Evolutionary conservation across 2,113 vertebrate genomes (phyloP), one percentile per base, ranked within the genome.

Genomic region (Electrona antarctica): DNA sequence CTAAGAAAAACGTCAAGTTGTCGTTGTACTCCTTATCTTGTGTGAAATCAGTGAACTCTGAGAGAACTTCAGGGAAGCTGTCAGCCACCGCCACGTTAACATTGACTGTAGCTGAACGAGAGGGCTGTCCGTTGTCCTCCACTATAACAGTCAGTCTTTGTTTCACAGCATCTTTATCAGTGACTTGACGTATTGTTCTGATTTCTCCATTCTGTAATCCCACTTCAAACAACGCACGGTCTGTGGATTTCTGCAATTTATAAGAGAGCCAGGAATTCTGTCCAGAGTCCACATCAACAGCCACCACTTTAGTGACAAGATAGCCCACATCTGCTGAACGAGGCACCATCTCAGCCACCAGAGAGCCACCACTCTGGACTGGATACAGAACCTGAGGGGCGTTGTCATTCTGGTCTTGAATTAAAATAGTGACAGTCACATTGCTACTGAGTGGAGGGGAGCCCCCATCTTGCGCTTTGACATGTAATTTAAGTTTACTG

Each of bases 251-350:
- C 58, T 77, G 74, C 12, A 81, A 6, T 41, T 41, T 41, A 41
- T 41, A 82, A 21, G 80, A 77, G 67, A 81, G 79, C 70, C 70
- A 78, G 71, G 75, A 67, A 65, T 75, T 82, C 67, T 81, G 79
- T 76, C 70, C 77, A 77, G 70, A 80, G 48, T 94, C 93, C 33
- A 83, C 52, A 75, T 94, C 92, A 0, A 81, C 21, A 52, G 92
- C 92, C 15, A 82, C 87, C 75, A 94, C 77, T 60, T 83, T 79
- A 76, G 72, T 79, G 9, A 85, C 71, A 29, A 87, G 68, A 72
- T 76, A 78, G 33, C 77, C 69, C 73, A 76, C 80, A 79, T 68
- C 74, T 84, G 74, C 84, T 78, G 74, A 73, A 76, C 74, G 86
- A 85, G 83, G 83, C 61, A 89, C 64, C 71, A 86, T 70, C 77